Conservation (phyloP, 2,113 vertebrate species). For the Phyllostomus hastatus region DNA sequence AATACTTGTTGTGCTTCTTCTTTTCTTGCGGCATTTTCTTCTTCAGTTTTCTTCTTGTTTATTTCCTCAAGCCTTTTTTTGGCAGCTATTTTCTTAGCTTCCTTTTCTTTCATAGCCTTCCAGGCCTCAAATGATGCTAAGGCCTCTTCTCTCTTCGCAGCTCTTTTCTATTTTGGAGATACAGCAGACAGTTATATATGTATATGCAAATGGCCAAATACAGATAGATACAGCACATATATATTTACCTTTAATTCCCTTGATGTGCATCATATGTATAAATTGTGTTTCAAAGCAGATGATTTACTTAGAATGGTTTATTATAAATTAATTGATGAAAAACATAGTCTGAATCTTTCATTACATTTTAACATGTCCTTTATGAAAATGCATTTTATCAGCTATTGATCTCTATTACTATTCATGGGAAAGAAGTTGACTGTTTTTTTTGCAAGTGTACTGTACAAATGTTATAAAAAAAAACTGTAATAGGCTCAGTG, state of each 20-base stretch:
- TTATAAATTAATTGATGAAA: background rate
- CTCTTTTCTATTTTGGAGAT: constrained; percentile 74
- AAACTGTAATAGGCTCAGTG: background rate
- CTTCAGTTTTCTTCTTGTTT: constrained; percentile 79
- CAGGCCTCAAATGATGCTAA: constrained; percentile 91
- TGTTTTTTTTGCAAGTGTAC: background rate
- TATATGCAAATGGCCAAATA: background rate
- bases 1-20: constrained; percentile 85
- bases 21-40: constrained; percentile 83
- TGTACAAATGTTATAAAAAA: background rate
- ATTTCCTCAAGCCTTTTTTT: constrained; percentile 81
- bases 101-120: constrained; percentile 89
- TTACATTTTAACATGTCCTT: background rate
- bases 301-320: background rate
- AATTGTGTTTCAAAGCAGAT: background rate
- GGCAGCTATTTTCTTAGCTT: constrained; percentile 81
- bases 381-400: background rate
- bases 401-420: background rate
- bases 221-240: too few species aligned
- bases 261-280: background rate
- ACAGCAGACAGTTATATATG: background rate
- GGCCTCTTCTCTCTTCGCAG: constrained; percentile 87
- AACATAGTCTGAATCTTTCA: background rate
- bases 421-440: background rate
- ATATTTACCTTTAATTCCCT: background rate